Conservation (phyloP, 2,888 invertebrate genomes). For the Andrena haemorrhoa region DNA sequence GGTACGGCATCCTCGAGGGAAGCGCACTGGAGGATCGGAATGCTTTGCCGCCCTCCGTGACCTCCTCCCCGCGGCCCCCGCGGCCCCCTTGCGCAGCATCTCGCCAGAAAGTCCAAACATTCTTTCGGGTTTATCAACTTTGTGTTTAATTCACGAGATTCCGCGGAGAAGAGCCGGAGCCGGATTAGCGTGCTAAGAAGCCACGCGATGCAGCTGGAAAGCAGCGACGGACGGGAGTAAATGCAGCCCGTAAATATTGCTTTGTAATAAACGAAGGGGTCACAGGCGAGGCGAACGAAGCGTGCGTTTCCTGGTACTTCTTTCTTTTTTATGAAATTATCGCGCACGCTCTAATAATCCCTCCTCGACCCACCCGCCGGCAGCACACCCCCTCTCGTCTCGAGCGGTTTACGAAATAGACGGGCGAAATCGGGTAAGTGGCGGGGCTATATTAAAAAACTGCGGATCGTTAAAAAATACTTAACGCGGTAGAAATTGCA, state of each 20-base stretch:
- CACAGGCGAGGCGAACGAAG: neutral
- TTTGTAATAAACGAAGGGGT: slow-evolving; percentile 44
- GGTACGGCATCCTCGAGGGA: slow-evolving; percentile 68
- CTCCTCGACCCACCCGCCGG: neutral
- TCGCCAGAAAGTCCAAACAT: slow-evolving; percentile 75
- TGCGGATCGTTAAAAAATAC: slow-evolving; percentile 50
- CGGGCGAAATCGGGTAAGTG: slow-evolving; percentile 32
- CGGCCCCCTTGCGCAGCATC: slow-evolving; percentile 49
- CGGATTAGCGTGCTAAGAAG: slow-evolving; percentile 35
- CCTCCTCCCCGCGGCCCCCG: slow-evolving; percentile 43
- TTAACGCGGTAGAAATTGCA: slow-evolving; percentile 44
- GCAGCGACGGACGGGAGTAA: neutral
- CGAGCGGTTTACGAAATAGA: slow-evolving; percentile 30
- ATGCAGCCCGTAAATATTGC: slow-evolving; percentile 41
- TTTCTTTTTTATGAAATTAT: slow-evolving; percentile 33
- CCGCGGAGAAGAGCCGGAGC: slow-evolving; percentile 55
- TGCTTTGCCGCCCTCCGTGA: slow-evolving; percentile 77
- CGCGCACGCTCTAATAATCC: slow-evolving; percentile 36
- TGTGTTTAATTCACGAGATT: slow-evolving; percentile 77
- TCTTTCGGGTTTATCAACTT: slow-evolving; percentile 79
- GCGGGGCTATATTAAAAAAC: slow-evolving; percentile 49
- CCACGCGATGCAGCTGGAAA: slow-evolving; percentile 15
- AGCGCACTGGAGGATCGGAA: slow-evolving; percentile 75
- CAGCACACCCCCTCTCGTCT: neutral
- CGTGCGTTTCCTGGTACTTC: neutral